phyloP scores from a whole-genome alignment of 2,113 vertebrate genomes.

The Pseudonaja textilis region DNA sequence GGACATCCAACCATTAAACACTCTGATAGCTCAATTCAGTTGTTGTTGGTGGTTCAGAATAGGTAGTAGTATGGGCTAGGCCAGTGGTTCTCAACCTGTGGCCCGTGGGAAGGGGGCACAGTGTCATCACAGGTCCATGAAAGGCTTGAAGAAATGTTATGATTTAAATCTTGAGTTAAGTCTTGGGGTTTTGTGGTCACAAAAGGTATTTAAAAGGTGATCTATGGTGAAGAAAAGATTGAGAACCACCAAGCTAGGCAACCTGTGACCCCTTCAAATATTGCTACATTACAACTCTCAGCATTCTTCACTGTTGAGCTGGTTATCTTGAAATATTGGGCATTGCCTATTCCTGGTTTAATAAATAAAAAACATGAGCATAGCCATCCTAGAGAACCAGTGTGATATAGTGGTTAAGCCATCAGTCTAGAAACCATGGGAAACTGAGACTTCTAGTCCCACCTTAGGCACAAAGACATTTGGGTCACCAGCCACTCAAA shows the following conservation, averaged over 20 bases:
- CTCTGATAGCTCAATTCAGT: too few relatives aligned
- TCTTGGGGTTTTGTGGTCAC: background rate
- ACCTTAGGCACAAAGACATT: background rate
- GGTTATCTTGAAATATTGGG: background rate
- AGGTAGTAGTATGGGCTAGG: background rate
- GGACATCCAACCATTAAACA: too few relatives aligned
- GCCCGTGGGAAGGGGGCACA: background rate
- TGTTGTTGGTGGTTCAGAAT: background rate
- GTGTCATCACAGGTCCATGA: background rate
- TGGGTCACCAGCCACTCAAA: background rate
- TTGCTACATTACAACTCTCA: background rate
- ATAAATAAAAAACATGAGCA: background rate
- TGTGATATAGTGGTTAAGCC: background rate
- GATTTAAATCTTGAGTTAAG: background rate
- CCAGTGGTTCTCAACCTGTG: background rate
- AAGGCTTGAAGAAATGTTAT: background rate
- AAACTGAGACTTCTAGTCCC: background rate
- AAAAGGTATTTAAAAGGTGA: background rate
- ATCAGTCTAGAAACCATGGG: background rate
- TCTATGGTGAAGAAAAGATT: background rate
- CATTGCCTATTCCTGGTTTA: background rate
- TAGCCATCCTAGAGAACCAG: background rate
- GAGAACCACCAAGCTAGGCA: background rate
- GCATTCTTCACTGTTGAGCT: background rate
- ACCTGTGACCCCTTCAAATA: background rate